Conservation (phyloP, 2,888 invertebrate genomes). For the Euzetes globulus region DNA sequence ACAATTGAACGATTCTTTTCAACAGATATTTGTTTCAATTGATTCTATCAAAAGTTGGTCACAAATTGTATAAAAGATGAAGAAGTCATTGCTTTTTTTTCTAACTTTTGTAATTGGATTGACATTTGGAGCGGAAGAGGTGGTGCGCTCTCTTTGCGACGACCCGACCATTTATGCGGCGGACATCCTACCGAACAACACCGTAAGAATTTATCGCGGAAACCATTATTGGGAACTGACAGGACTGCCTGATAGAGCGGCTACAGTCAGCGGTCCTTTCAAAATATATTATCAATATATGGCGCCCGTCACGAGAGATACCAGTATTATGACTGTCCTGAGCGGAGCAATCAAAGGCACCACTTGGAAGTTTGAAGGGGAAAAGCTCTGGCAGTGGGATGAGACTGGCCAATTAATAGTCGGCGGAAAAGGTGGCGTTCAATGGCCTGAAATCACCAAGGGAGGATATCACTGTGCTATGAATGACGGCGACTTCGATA, state of each 20-base stretch:
- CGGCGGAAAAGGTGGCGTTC: neutral
- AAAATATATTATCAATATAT: neutral
- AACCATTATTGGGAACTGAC: conserved; percentile 3
- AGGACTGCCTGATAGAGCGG: neutral
- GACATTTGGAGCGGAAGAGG: neutral
- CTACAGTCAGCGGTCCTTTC: neutral
- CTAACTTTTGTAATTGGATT: neutral
- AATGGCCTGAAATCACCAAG: neutral
- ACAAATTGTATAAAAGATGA: no score
- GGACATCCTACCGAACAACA: neutral
- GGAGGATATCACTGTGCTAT: neutral
- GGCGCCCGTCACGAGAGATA: neutral
- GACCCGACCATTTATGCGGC: neutral
- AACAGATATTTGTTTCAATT: neutral
- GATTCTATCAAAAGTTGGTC: no score
- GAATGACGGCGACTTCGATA: neutral
- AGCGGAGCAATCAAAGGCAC: neutral
- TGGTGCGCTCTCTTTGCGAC: neutral
- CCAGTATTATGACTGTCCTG: neutral
- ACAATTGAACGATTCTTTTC: neutral
- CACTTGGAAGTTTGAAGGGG: neutral
- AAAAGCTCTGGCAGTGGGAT: neutral
- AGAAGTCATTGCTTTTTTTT: neutral
- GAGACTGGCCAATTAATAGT: neutral
- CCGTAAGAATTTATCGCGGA: neutral